Conservation (phyloP, 1,140 invertebrate species). For the Wasmannia auropunctata region DNA sequence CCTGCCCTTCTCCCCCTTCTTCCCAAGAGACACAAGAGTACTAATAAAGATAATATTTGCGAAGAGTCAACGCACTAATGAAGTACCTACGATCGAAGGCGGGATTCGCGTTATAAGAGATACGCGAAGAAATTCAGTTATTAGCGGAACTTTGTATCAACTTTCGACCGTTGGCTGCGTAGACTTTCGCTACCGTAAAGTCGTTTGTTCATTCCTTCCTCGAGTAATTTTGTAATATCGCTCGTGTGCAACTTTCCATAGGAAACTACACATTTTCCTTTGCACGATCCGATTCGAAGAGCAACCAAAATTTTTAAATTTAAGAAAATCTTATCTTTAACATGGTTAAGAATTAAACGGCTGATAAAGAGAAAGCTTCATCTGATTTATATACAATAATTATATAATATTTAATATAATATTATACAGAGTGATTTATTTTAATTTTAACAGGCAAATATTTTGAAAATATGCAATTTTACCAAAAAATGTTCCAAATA, state of each 20-base stretch:
- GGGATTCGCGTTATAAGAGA: conserved; percentile 29
- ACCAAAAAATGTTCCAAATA: too few species aligned
- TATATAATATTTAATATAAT: too few species aligned
- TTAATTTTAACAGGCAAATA: too few species aligned
- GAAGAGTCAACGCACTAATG: conserved; percentile 33
- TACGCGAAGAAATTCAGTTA: conserved; percentile 33
- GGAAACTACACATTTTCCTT: background rate
- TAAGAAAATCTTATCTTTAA: background rate
- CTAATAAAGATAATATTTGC: conserved; percentile 55
- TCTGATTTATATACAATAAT: background rate
- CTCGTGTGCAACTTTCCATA: background rate
- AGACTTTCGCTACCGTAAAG: background rate
- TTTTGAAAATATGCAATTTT: too few species aligned
- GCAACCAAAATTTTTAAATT: background rate
- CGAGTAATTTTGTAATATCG: conserved; percentile 35
- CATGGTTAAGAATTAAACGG: background rate
- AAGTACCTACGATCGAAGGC: conserved; percentile 42
- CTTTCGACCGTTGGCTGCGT: background rate
- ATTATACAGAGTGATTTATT: too few species aligned
- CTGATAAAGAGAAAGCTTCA: background rate
- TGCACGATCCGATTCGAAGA: background rate
- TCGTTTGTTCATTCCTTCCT: background rate
- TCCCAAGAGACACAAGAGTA: conserved; percentile 43
- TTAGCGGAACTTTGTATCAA: conserved; percentile 24
- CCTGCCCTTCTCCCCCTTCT: too few species aligned